Conservation (phyloP, 2,888 invertebrate species). For the Coenonympha arcania region DNA sequence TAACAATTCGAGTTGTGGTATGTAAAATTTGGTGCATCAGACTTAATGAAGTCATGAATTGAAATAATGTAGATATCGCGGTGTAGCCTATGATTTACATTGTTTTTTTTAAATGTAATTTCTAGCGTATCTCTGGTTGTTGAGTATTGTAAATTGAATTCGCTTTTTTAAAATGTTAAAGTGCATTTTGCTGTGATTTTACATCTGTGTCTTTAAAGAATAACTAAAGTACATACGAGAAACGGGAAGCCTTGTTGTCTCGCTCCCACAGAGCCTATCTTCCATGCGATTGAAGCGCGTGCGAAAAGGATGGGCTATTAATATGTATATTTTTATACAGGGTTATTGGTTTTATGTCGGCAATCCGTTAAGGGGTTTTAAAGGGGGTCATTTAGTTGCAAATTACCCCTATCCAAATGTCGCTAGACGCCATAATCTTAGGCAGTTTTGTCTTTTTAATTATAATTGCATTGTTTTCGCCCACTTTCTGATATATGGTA, state of each 20-base stretch:
- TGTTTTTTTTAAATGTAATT: not conserved
- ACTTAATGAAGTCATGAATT: slow-evolving; percentile 29
- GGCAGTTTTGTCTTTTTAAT: too few relatives aligned
- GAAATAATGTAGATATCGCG: slow-evolving; percentile 32
- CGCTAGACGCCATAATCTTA: too few relatives aligned
- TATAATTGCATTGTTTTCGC: too few relatives aligned
- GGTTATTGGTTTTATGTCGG: too few relatives aligned
- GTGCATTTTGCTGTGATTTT: slow-evolving; percentile 43
- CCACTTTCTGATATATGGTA: too few relatives aligned
- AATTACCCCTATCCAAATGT: too few relatives aligned
- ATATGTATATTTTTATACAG: too few relatives aligned
- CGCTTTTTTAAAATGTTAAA: slow-evolving; percentile 47
- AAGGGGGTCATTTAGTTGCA: too few relatives aligned
- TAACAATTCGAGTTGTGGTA: slow-evolving; percentile 20
- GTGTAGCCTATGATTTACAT: not conserved
- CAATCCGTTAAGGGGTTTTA: too few relatives aligned
- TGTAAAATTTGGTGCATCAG: slow-evolving; percentile 27
- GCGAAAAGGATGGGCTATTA: too few relatives aligned
- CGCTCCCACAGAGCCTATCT: not conserved
- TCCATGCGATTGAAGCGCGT: too few relatives aligned
- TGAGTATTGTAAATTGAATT: slow-evolving; percentile 47
- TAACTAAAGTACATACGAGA: not conserved
- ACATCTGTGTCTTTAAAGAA: not conserved
- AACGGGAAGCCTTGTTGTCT: not conserved
- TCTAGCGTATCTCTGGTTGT: slow-evolving; percentile 54